Base-by-base conservation (phyloP, 2,113 vertebrate species). In the Syngnathus floridae region DNA sequence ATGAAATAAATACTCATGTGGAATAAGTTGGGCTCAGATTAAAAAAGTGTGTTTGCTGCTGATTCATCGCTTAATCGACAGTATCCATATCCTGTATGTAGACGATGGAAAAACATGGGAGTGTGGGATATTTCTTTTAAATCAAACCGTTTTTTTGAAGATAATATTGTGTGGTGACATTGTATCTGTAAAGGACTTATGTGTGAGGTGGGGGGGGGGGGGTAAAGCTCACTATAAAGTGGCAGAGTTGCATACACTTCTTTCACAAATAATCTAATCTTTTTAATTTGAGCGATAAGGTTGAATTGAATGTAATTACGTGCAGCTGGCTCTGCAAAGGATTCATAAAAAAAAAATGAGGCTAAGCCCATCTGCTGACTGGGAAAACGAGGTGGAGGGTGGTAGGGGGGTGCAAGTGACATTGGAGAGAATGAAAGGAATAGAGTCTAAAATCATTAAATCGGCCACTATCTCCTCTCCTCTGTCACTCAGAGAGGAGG, bases 381-480 rank as follows among this genome's bases (percentile, higher is more conserved):
- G 91, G 82, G 86, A 89, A 87, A 84, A 76, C 72, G 52, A 51
- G 35, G 66, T 82, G 82, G 84, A 76, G 83, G 51, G 55, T 67
- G 48, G 75, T 69, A 64, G 83, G 51, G 55, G 69, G 48, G 75
- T 70, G 65, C 45, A 65, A 68, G 68, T 66, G 76, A 72, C 68
- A 71, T 66, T 66, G 74, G 70, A 22, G 36, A 82, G 73, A 83
- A 82, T 86, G 89, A 87, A 90, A 91, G 83, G 90, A 90, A 90
- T 90, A 91, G 91, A 90, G 86, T 90, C 90, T 92, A 92, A 93
- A 93, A 93, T 93, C 91, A 93, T 91, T 91, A 94, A 92, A 92
- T 91, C 90, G 92, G 86, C 90, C 88, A 90, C 82, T 92, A 91
- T 94, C 93, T 92, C 83, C 83, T 82, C 83, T 84, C 84, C 86